Evolutionary conservation across 2,113 vertebrate species (phyloP), one percentile per base, ranked within the genome.

Genomic region (Engraulis encrasicolus): DNA sequence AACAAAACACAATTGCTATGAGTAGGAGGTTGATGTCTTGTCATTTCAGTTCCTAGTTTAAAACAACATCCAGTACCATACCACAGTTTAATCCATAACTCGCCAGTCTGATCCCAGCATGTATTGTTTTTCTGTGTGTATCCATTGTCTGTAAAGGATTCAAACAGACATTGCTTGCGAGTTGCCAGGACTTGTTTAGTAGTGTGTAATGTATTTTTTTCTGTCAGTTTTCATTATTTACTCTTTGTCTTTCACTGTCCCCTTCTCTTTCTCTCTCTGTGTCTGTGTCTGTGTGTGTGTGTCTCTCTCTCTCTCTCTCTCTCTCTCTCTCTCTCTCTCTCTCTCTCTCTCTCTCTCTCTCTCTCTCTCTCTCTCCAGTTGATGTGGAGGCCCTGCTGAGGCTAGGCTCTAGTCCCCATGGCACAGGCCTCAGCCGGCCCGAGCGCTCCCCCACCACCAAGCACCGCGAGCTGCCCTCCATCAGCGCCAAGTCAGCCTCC

Each of bases 391-490:
- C 92, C 0, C 87, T 92, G 0, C 88, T 94, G 27, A 91, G 91
- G 31, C 50, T 91, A n/a, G 92, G 90, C 77, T 85, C 92, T 84
- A 91, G 92, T 6, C 91, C 94, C 19, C 92, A 93, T 2, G 91
- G 92, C 4, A 89, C 89, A 0, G 93, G 91, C 6, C 90, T 92
- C 23, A 90, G 92, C 36, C 90, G 92, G 80, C 27, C 86, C 77
- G 93, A 94, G 85, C 93, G 91, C 78, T 93, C 93, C 1, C 93
- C 95, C 2, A 79, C 90, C 85, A 88, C 90, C 82, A 95, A 93
- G 87, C 94, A 95, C 36, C 86, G 93, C 37, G 95, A 95, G 85
- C 91, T 95, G 80, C 94, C 95, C 85, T 90, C 91, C 88, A 93
- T 95, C 89, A 94, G 93, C 17, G 86, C 91, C 89, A 95, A 94